Base-by-base conservation (phyloP, 2,113 vertebrate genomes). In the Elephantulus edwardii region DNA sequence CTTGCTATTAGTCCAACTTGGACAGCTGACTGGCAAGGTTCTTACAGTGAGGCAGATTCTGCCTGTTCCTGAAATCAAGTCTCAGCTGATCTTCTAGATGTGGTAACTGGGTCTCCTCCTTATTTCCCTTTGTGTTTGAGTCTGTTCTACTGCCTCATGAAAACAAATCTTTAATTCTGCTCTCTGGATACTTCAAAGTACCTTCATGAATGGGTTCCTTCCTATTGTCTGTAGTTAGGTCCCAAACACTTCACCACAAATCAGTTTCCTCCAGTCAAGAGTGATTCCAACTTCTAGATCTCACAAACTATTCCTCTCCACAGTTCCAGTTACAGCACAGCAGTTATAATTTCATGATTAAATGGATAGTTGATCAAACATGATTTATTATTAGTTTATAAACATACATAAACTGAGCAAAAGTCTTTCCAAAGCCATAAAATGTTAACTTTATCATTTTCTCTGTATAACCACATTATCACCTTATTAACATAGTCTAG, bases 21-120 rank as follows among this genome's bases (percentile, higher is more conserved):
- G 89, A 88, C 79, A 92, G 89, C 56, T 42, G 56, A 92, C 58
- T 92, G 77, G 89, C 89, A 88, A 83, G 52, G 62, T 71, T 89
- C 64, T 83, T 88, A 85, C 38, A 22, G 62, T 9, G 10, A 83
- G 81, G 28, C 40, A n/a, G n/a, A n/a, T 91, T 91, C 80, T 56
- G 38, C 76, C n/a, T 84, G 80, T 84, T 86, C 68, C 89, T 87
- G 81, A 94, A 95, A 93, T 70, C 93, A 92, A 92, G 92, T 52
- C n/a, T n/a, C 58, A 82, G 0, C 0, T 40, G 92, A 93, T 85
- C 62, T 50, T 89, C n/a, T 60, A 82, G 83, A 77, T 91, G 58
- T 14, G 2, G 44, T 86, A 90, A 74, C 83, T 91, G 46, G 75
- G 68, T 81, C 89, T n/a, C 44, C 79, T 50, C 40, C 40, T 93